Conservation (phyloP, 2,113 vertebrate genomes). For the Pitta sordida region DNA sequence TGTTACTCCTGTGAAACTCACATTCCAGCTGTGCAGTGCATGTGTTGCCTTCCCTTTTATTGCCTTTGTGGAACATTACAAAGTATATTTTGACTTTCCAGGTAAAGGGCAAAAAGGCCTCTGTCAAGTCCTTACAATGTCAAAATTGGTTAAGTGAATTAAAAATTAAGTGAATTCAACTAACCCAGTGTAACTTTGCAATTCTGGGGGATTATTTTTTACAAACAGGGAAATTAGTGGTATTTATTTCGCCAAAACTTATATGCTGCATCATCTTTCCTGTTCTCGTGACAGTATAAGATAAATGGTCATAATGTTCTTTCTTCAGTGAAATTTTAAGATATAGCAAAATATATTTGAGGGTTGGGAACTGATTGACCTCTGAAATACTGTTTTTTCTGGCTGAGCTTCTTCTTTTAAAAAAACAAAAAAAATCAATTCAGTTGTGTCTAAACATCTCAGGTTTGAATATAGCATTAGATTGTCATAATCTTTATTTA, state of each 20-base stretch:
- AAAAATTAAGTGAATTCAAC: neutral
- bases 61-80: neutral
- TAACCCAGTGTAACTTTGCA: neutral
- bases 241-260: neutral
- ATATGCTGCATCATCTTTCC: neutral
- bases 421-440: neutral
- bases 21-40: rapidly evolving
- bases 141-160: neutral
- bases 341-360: neutral
- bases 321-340: neutral
- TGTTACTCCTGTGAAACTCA: neutral
- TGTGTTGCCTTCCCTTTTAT: neutral
- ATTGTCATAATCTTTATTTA: constrained; percentile 51
- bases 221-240: neutral
- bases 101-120: neutral
- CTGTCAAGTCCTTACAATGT: neutral
- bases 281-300: neutral
- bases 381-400: neutral
- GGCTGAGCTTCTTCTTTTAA: neutral
- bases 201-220: neutral
- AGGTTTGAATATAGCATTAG: neutral
- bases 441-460: neutral
- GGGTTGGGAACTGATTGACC: neutral
- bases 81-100: neutral
- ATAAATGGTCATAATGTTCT: neutral